Conservation (phyloP, 2,888 invertebrate species). For the Anoplius nigerrimus region DNA sequence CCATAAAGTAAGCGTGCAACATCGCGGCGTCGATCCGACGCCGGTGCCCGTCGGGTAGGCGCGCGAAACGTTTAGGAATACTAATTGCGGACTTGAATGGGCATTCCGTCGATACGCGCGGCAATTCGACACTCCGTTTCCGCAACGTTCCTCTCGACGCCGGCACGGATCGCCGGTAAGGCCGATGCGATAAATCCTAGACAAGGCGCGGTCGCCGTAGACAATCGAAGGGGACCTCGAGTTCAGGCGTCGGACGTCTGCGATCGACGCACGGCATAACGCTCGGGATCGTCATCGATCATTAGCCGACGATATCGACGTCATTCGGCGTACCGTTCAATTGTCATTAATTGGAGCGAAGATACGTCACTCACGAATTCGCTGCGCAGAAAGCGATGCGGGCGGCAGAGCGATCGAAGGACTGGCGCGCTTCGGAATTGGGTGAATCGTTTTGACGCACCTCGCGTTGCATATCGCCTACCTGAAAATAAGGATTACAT, state of each 20-base stretch:
- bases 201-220: not conserved
- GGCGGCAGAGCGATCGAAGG: too few relatives aligned
- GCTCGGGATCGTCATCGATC: not conserved
- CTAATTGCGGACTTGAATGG: conserved; percentile 17
- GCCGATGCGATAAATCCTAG: conserved; percentile 47
- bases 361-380: too few relatives aligned
- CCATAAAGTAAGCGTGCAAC: too few relatives aligned
- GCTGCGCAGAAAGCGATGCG: too few relatives aligned
- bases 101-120: conserved; percentile 12
- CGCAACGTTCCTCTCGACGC: conserved; percentile 48
- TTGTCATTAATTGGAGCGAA: too few relatives aligned
- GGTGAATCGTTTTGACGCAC: too few relatives aligned
- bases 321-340: too few relatives aligned
- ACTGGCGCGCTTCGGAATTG: too few relatives aligned
- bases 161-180: conserved; percentile 50
- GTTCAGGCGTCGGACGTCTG: not conserved
- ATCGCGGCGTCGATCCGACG: not conserved
- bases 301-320: not conserved
- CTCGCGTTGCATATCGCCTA: too few relatives aligned
- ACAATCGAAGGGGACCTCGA: not conserved
- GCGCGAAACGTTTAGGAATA: not conserved
- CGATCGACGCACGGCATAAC: not conserved
- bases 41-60: not conserved
- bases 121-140: conserved; percentile 32
- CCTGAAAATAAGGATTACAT: too few relatives aligned